These are phyloP conservation scores for Eristalinus aeneus DNA, from an alignment of 2,888 invertebrate genomes.

Conservation along the genomic window DNA sequence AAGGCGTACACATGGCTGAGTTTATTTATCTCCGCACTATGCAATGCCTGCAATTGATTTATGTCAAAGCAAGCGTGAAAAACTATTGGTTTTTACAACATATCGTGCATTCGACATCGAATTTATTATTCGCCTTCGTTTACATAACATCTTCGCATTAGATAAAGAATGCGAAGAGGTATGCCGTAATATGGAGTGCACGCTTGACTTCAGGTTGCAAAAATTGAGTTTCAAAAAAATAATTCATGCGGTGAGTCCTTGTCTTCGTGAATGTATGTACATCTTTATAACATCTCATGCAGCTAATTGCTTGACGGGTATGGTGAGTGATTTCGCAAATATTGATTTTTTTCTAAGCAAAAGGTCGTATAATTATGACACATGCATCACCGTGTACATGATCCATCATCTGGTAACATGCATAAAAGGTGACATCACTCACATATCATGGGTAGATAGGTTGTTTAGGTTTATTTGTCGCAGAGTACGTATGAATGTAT, in stretches of 20 bases:
- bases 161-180: not conserved
- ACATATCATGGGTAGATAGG: not conserved
- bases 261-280: not conserved
- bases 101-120: not conserved
- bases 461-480: not conserved
- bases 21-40: not conserved
- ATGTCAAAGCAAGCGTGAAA: not conserved
- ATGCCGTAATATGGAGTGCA: not conserved
- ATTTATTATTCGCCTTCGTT: slow-evolving; percentile 3
- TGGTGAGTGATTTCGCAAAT: not conserved
- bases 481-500: not conserved
- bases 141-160: not conserved
- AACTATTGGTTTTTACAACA: slow-evolving; percentile 7
- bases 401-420: not conserved
- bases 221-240: not conserved
- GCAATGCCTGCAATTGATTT: not conserved
- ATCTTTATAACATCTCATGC: not conserved
- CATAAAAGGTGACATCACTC: not conserved
- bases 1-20: not conserved
- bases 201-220: not conserved
- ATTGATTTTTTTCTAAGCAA: not conserved
- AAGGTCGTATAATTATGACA: not conserved
- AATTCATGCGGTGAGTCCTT: not conserved
- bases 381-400: not conserved
- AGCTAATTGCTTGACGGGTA: not conserved